phyloP scores from a whole-genome alignment of 1,140 invertebrate genomes.

The Rhagoletis zephyria region DNA sequence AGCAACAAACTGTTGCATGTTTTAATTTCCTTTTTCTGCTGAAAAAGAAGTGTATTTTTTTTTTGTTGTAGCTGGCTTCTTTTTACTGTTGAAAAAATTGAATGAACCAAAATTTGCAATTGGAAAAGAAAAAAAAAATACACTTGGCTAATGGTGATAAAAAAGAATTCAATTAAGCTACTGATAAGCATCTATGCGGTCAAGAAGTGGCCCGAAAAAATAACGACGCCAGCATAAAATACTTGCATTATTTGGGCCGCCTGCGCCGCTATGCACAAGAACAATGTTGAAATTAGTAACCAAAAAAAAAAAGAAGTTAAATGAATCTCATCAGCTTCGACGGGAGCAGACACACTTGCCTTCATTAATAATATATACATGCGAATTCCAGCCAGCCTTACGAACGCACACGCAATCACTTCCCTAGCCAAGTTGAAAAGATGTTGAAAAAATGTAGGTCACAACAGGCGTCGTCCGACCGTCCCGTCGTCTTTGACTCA shows the following conservation, averaged over 20 bases:
- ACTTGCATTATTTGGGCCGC: background rate
- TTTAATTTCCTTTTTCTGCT: conserved; percentile 21
- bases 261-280: background rate
- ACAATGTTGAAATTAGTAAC: conserved; percentile 5
- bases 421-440: background rate
- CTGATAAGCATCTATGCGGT: conserved; percentile 32
- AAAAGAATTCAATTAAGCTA: conserved; percentile 42
- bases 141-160: conserved; percentile 41
- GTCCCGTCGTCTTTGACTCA: background rate
- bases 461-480: background rate
- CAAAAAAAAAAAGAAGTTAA: background rate
- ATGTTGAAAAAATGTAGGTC: conserved; percentile 28
- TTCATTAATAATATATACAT: background rate
- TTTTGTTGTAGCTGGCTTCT: background rate
- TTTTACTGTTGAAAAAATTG: background rate
- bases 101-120: background rate
- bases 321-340: background rate
- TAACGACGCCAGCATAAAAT: background rate
- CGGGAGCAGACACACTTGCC: background rate
- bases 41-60: background rate
- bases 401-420: background rate
- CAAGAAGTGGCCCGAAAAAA: background rate
- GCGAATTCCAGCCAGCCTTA: too few relatives aligned
- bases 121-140: background rate
- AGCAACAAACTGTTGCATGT: conserved; percentile 9